Percentiles rank a stretch among this genome's conserved stretches.
These are phyloP conservation scores for Brachynemurus nebulosus DNA, from an alignment of 2,888 invertebrate genomes.

Conservation along the genomic window DNA sequence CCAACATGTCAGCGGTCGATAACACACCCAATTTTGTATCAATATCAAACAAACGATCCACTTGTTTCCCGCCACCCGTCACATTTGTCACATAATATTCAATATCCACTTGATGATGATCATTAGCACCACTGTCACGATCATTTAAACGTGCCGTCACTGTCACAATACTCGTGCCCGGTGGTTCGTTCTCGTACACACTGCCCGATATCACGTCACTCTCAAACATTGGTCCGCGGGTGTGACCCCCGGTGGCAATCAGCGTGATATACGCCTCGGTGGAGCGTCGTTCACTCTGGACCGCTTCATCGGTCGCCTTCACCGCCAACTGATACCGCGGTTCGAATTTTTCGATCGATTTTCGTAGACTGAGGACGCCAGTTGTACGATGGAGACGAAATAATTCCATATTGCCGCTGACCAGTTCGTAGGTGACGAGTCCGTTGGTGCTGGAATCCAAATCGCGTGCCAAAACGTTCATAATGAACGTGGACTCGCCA, in stretches of 20 bases:
- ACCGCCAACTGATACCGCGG: slow-evolving; percentile 70
- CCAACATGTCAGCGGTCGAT: slow-evolving; percentile 69
- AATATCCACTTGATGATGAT: no score
- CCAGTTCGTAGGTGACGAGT: slow-evolving; percentile 77
- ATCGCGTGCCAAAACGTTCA: slow-evolving; percentile 72
- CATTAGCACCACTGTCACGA: no score
- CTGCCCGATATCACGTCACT: slow-evolving; percentile 56
- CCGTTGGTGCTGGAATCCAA: slow-evolving; percentile 86
- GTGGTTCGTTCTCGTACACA: slow-evolving; percentile 79
- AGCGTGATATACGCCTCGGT: slow-evolving; percentile 78
- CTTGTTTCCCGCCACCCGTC: slow-evolving; percentile 58
- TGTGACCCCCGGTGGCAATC: slow-evolving; percentile 49
- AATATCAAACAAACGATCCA: slow-evolving; percentile 82
- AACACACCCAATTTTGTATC: slow-evolving; percentile 79
- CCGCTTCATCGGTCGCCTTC: slow-evolving; percentile 85
- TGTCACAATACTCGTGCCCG: slow-evolving; percentile 72
- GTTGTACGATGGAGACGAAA: slow-evolving; percentile 71
- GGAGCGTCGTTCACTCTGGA: slow-evolving; percentile 72
- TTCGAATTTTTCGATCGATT: slow-evolving; percentile 36
- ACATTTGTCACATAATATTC: slow-evolving; percentile 87
- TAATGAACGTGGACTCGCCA: slow-evolving; percentile 50
- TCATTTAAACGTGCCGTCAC: slow-evolving; percentile 54
- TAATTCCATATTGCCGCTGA: slow-evolving; percentile 61
- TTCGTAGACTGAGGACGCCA: slow-evolving; percentile 55
- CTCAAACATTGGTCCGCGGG: slow-evolving; percentile 42